Conservation (phyloP, 2,113 vertebrate species). For the Clinocottus analis region DNA sequence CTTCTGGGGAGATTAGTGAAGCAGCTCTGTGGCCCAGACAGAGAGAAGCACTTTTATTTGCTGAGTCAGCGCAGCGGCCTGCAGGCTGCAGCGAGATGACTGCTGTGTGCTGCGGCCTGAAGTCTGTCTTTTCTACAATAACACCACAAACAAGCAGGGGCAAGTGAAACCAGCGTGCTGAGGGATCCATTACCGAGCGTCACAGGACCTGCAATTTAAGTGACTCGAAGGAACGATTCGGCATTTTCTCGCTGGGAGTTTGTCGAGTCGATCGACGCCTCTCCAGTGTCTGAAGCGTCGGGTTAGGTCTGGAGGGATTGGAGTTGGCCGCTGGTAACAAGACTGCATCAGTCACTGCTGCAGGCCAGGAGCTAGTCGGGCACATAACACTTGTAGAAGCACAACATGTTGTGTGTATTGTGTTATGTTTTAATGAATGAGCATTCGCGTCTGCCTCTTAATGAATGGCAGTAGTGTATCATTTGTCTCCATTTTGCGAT, state of each 20-base stretch:
- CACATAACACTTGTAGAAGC: not conserved
- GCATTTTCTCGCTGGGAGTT: not conserved
- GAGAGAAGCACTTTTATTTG: conserved; percentile 46
- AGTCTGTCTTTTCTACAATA: not conserved
- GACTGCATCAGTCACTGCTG: not conserved
- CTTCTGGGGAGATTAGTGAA: not conserved
- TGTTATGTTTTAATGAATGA: not conserved
- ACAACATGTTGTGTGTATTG: not conserved
- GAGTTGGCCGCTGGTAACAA: not conserved
- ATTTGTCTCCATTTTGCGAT: not conserved
- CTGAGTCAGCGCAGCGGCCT: conserved; percentile 63
- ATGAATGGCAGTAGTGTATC: not conserved
- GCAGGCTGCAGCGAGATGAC: conserved; percentile 28
- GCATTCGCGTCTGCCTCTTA: not conserved
- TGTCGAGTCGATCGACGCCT: not conserved
- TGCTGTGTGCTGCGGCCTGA: no score
- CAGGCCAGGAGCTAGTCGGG: not conserved
- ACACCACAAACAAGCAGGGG: conserved; percentile 6
- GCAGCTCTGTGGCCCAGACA: conserved; percentile 17
- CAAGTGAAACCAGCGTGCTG: not conserved
- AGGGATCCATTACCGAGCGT: not conserved
- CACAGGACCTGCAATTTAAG: not conserved
- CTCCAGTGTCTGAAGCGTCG: not conserved
- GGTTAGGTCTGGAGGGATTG: not conserved
- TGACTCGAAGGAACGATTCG: not conserved